Conservation (phyloP, 1,140 invertebrate species). For the Drosophila carrolli region DNA sequence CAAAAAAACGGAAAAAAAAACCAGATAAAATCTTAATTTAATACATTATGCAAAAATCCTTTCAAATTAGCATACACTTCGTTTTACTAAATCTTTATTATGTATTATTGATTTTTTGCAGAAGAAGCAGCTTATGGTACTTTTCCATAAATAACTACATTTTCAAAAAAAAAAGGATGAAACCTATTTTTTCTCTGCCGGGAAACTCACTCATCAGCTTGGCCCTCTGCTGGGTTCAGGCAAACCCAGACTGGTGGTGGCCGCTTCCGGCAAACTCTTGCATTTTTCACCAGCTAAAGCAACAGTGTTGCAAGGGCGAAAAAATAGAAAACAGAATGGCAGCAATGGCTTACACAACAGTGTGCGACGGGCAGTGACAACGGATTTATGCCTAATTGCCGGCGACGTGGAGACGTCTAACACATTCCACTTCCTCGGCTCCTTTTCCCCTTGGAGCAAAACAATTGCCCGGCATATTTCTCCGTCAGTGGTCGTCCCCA, state of each 20-base stretch:
- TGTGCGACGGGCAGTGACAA: conserved; percentile 53
- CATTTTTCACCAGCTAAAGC: conserved; percentile 64
- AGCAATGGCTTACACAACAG: conserved; percentile 39
- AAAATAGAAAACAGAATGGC: conserved; percentile 18
- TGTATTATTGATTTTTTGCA: no score
- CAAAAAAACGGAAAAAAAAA: no score
- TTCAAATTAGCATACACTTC: no score
- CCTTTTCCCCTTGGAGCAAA: neutral
- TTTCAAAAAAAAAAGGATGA: no score
- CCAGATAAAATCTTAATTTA: no score
- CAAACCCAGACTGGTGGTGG: conserved; percentile 62
- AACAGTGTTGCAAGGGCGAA: conserved; percentile 40
- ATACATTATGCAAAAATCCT: no score
- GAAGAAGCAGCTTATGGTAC: no score
- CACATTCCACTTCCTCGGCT: neutral
- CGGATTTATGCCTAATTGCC: conserved; percentile 68
- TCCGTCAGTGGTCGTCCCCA: conserved; percentile 8
- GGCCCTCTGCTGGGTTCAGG: conserved; percentile 41
- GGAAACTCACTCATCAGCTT: neutral
- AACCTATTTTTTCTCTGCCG: conserved; percentile 3
- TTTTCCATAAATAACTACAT: no score
- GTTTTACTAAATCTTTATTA: no score
- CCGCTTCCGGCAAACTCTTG: conserved; percentile 63
- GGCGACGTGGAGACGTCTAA: conserved; percentile 49
- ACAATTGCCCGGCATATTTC: conserved; percentile 12